Percentiles rank a stretch among this genome's conserved stretches.
phyloP scores from a whole-genome alignment of 1,140 invertebrate species.

The Drosophila neocordata region DNA sequence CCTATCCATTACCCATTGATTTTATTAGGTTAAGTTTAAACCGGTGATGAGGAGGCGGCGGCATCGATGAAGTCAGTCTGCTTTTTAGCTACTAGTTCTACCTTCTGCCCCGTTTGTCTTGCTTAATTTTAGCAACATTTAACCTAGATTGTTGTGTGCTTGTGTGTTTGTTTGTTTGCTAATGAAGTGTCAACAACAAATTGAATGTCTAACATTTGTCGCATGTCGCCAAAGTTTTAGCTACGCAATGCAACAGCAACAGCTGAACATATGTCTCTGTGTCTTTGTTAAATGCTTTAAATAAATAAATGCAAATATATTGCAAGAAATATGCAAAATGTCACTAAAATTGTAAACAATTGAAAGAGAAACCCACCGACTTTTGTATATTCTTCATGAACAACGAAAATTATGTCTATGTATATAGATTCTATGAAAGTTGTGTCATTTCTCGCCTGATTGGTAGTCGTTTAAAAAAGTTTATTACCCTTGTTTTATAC shows the following conservation, averaged over 20 bases:
- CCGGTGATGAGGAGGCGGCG: background rate
- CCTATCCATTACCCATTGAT: constrained; percentile 45
- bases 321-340: constrained; percentile 39
- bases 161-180: constrained; percentile 70
- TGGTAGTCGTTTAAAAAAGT: background rate
- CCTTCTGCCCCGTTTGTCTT: constrained; percentile 50
- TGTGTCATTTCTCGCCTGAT: no score
- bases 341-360: constrained; percentile 18
- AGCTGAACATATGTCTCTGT: constrained; percentile 59
- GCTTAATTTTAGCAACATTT: constrained; percentile 80
- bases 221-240: constrained; percentile 63
- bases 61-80: no score
- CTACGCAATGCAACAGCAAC: constrained; percentile 33
- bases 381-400: constrained; percentile 27
- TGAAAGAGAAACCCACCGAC: constrained; percentile 8
- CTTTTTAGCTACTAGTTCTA: constrained; percentile 28
- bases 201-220: constrained; percentile 81
- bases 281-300: constrained; percentile 80
- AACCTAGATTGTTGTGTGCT: constrained; percentile 56
- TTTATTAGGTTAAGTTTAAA: constrained; percentile 71
- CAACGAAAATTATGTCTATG: no score
- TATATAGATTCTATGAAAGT: no score
- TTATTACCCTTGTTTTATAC: no score
- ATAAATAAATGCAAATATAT: constrained; percentile 66
- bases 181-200: constrained; percentile 81